Base-by-base conservation (phyloP, 2,113 vertebrate genomes). In the Prochilodus magdalenae region DNA sequence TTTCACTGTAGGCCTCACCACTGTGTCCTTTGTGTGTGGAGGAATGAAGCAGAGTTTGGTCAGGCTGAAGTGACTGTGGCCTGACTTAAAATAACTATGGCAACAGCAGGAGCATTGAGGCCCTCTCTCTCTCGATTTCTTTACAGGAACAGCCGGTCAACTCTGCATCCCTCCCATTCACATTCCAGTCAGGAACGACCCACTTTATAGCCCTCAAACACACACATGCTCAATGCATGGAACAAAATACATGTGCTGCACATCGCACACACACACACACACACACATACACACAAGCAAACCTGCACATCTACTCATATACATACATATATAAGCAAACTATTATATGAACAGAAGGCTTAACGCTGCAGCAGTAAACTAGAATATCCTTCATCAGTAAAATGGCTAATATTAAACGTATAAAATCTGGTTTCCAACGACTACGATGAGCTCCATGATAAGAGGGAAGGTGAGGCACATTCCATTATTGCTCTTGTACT, bases 161-260 rank as follows among this genome's bases (percentile, higher is more conserved):
- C 88, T 85, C 87, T 8, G 59, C 80, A 69, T 73, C 81, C 71
- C 77, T 29, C 70, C 72, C 16, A 87, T 93, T 93, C 87, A 91
- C 89, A 93, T 93, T 93, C 93, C 86, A 91, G 92, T 95, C 93
- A 93, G 90, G 90, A 89, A 89, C 92, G 91, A 90, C 91, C 91
- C 91, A 93, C 92, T 92, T 94, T 87, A 89, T 80, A 73, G 88
- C 83, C 83, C 86, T 85, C 89, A 82, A 84, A 77, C 79, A 44
- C 74, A 75, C 63, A 69, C 60, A 83, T 73, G 67, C 59, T 33
- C 83, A 83, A 33, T 44, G 36, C n/a, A 47, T 33, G 22, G 22
- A 18, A n/a, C 20, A 70, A 40, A 15, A 30, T 53, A 36, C 57
- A 59, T 33, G 7, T 63, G 15, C 59, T 49, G 20, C 3, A 30